Base-by-base conservation (phyloP, 2,797 vertebrate genomes). In the Sebastes iracundus region DNA sequence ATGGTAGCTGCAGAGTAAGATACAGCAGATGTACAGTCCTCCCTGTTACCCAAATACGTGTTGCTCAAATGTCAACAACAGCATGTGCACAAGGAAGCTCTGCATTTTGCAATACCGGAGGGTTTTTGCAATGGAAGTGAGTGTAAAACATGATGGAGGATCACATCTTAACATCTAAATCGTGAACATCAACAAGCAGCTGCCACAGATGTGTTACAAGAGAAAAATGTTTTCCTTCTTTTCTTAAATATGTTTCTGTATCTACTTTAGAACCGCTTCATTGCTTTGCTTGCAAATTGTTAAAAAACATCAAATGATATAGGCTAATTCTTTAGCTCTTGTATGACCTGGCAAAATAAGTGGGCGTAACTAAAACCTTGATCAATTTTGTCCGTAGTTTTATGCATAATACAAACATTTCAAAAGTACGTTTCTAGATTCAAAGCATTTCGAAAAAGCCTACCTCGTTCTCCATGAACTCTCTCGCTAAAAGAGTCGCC, bases 391-490 rank as follows among this genome's bases (percentile, higher is more conserved):
- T 7, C 30, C 4, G 7, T 11, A 12, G 14, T 28, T 10, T 33
- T 7, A 49, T 16, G 30, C 16, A 60, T 2, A 2, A n/a, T 6
- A 65, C 11, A 49, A 46, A 25, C 9, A 80, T 18, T 53, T 73
- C 16, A 60, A 60, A 3, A 71, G 7, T 22, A 13, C 3, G 27
- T 53, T 22, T 61, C 23, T n/a, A 32, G 7, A 55, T 22, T 32
- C 9, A 56, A 59, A 69, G 23, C 4, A 20, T 62, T 82, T 59
- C 3, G 2, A 12, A 62, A 62, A 79, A 53, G 70, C 82, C 82
- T 96, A 96, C 96, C 96, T 96, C 96, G 4, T 86, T 87, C 88
- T 97, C 96, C 96, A 97, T 97, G 90, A 90, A 79, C 61, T 7
- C 72, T 52, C 32, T 46, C 11, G n/a, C 69, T 73, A 4, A 13